A percentile compares a stretch with the other conserved stretches of the same genome.
Evolutionary conservation across 2,888 invertebrate species (phyloP).

Genomic region (Junonia oenone): DNA sequence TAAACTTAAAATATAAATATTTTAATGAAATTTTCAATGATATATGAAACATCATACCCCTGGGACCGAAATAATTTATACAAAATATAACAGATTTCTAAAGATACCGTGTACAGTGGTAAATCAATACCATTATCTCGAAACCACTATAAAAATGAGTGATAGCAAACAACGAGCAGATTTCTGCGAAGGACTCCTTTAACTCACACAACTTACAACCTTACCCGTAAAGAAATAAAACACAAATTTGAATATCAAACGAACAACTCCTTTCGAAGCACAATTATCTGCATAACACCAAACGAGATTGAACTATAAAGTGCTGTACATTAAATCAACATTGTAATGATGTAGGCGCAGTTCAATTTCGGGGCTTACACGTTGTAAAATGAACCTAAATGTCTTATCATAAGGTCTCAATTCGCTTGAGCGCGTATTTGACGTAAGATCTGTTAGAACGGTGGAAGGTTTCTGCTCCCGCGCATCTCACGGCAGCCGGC

Average conservation of each 20-base stretch:
- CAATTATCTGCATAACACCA: slow-evolving; percentile 36
- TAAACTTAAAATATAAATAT: too few species aligned
- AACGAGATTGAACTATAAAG: slow-evolving; percentile 42
- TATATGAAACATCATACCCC: slow-evolving; percentile 27
- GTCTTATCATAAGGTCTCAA: slow-evolving; percentile 26
- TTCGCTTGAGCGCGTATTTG: slow-evolving; percentile 17
- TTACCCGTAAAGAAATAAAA: slow-evolving; percentile 21
- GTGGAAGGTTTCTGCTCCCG: slow-evolving; percentile 50
- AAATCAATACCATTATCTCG: slow-evolving; percentile 77
- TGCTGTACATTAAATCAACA: slow-evolving; percentile 33
- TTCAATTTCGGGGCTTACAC: slow-evolving; percentile 6
- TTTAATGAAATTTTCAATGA: too few species aligned
- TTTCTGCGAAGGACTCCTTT: slow-evolving; percentile 46
- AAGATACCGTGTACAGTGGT: slow-evolving; percentile 58
- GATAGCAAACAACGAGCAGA: slow-evolving; percentile 51
- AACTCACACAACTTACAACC: slow-evolving; percentile 29
- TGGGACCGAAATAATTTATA: slow-evolving; percentile 26
- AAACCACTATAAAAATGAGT: slow-evolving; percentile 74
- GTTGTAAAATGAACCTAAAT: slow-evolving; percentile 4
- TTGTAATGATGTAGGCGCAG: slow-evolving; percentile 28
- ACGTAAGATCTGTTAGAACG: slow-evolving; percentile 37
- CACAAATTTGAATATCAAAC: slow-evolving; percentile 24
- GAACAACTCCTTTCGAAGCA: slow-evolving; percentile 21
- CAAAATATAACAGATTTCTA: slow-evolving; percentile 53
- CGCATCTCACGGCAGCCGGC: slow-evolving; percentile 65